A percentile compares a stretch with the other conserved stretches of the same genome.
phyloP scores from a whole-genome alignment of 2,888 invertebrate species.

The Drosophila demipolita region DNA sequence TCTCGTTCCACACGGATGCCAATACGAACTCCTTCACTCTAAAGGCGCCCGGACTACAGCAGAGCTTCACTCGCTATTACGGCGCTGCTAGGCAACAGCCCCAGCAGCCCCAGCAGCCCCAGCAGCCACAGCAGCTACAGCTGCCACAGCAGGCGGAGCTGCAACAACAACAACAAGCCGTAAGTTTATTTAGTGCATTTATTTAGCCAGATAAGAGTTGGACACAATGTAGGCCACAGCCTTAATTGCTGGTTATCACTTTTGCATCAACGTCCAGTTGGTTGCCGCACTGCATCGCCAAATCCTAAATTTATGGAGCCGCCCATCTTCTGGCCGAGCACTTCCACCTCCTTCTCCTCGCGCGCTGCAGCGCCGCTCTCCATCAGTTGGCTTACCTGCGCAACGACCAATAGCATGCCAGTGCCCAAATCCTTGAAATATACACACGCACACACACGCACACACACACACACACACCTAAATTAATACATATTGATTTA shows the following conservation, averaged over 20 bases:
- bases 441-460: neutral
- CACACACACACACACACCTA: neutral
- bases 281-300: conserved; percentile 62
- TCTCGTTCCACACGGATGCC: conserved; percentile 83
- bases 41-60: conserved; percentile 83
- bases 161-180: conserved; percentile 25
- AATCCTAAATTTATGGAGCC: conserved; percentile 58
- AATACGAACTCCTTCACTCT: conserved; percentile 83
- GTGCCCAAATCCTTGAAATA: conserved; percentile 59
- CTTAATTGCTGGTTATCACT: neutral
- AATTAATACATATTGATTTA: neutral
- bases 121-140: conserved; percentile 30
- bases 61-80: conserved; percentile 83
- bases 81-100: conserved; percentile 65
- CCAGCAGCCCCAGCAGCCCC: conserved; percentile 49
- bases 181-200: conserved; percentile 17
- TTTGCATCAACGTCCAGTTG: conserved; percentile 19
- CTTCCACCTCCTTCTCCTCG: conserved; percentile 61
- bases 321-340: conserved; percentile 58
- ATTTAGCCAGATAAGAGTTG: neutral
- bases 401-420: conserved; percentile 54
- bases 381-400: conserved; percentile 63
- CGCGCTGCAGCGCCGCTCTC: conserved; percentile 68
- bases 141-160: conserved; percentile 27
- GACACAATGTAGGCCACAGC: neutral